Evolutionary conservation across 2,113 vertebrate genomes (phyloP).

Genomic region (Microtus pennsylvanicus): DNA sequence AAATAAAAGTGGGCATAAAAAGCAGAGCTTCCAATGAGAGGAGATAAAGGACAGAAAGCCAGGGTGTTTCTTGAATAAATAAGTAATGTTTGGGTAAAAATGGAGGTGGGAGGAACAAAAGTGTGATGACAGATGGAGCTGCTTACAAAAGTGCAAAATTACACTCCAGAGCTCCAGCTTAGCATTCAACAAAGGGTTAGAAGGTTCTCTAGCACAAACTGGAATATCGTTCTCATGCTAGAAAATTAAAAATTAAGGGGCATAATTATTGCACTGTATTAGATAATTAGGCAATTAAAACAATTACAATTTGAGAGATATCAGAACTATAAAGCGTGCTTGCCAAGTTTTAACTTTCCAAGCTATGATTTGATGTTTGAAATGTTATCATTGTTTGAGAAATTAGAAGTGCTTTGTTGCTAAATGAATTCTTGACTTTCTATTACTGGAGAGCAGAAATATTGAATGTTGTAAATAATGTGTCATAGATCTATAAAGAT

Average conservation of each 20-base stretch:
- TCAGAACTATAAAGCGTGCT: constrained; percentile 70
- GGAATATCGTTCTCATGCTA: constrained; percentile 64
- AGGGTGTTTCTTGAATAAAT: constrained; percentile 65
- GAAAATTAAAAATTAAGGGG: constrained; percentile 78
- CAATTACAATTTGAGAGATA: constrained; percentile 78
- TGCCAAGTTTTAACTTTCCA: constrained; percentile 73
- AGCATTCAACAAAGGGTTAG: constrained; percentile 64
- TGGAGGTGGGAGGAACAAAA: not conserved
- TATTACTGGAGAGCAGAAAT: not conserved
- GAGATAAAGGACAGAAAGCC: constrained; percentile 47
- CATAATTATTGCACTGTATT: constrained; percentile 76
- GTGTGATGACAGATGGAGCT: constrained; percentile 55
- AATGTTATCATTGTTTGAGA: constrained; percentile 52
- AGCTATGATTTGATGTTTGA: constrained; percentile 68
- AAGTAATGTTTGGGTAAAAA: constrained; percentile 64
- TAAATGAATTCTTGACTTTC: constrained; percentile 34
- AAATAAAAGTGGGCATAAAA: constrained; percentile 61
- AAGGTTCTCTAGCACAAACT: constrained; percentile 58
- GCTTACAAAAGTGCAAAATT: constrained; percentile 55
- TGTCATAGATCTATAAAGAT: constrained; percentile 41
- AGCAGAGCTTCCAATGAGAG: constrained; percentile 29
- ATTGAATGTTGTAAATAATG: constrained; percentile 32
- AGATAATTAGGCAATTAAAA: constrained; percentile 83
- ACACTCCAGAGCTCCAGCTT: constrained; percentile 20
- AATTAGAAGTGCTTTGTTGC: constrained; percentile 60